phyloP scores from a whole-genome alignment of 2,888 invertebrate genomes.

The Lochmaea crataegi region DNA sequence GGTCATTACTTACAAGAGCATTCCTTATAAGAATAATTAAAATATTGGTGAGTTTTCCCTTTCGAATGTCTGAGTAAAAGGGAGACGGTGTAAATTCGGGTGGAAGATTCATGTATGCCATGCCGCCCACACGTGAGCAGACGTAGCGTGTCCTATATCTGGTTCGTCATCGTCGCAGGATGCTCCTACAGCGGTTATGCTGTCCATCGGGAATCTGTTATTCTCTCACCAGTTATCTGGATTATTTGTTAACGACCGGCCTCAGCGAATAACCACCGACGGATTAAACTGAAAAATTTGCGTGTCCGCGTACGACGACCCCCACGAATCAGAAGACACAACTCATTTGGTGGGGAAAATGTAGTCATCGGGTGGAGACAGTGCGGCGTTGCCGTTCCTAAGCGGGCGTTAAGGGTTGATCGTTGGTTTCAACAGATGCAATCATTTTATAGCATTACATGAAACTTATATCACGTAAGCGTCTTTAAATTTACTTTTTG shows the following conservation, averaged over 20 bases:
- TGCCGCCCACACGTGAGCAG: conserved; percentile 41
- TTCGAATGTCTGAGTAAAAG: neutral
- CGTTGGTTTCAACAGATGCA: conserved; percentile 12
- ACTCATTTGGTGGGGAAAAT: conserved; percentile 28
- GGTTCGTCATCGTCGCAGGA: neutral
- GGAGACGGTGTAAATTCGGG: neutral
- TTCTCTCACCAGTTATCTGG: conserved; percentile 6
- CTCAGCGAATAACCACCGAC: conserved; percentile 18
- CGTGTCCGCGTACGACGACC: conserved; percentile 43
- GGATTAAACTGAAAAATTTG: conserved; percentile 34
- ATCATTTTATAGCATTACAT: conserved; percentile 28
- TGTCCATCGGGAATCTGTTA: conserved; percentile 1
- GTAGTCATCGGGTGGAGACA: conserved; percentile 56
- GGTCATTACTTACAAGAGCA: neutral
- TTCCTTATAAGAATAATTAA: neutral
- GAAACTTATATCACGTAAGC: conserved; percentile 21
- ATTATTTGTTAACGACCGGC: conserved; percentile 4
- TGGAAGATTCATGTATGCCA: conserved; percentile 27
- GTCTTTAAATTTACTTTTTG: conserved; percentile 20
- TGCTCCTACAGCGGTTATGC: conserved; percentile 5
- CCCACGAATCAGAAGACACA: conserved; percentile 29
- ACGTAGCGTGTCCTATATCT: conserved; percentile 16
- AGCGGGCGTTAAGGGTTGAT: conserved; percentile 12
- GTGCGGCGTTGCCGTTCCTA: conserved; percentile 42
- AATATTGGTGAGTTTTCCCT: neutral